Evolutionary conservation across 2,888 invertebrate species (phyloP).

Genomic region (Kryphioiulus occultus): DNA sequence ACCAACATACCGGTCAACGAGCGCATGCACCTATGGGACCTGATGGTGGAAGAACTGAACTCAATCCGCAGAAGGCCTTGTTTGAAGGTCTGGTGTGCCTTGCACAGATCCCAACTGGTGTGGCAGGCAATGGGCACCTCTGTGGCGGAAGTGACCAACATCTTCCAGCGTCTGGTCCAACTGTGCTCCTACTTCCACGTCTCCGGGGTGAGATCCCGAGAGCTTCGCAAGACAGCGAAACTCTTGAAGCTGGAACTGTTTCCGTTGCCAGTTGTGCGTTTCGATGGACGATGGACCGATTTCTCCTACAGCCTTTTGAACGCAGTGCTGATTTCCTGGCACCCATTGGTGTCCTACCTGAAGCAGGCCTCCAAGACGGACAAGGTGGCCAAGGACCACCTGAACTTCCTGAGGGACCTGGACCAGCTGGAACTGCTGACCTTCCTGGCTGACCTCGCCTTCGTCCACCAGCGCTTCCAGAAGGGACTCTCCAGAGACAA

Average conservation of each 20-base stretch:
- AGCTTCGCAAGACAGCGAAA: background rate
- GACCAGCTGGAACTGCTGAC: background rate
- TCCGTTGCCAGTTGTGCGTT: background rate
- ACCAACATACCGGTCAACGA: background rate
- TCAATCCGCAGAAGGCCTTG: background rate
- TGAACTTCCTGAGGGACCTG: background rate
- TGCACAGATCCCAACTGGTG: background rate
- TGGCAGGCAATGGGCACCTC: background rate
- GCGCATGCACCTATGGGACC: background rate
- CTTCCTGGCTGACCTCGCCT: background rate
- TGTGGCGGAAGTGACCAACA: conserved; percentile 30
- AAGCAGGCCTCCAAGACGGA: background rate
- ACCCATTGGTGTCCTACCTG: background rate
- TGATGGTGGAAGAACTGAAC: background rate
- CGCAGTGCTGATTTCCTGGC: background rate
- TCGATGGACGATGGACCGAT: background rate
- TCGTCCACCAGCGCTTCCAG: conserved; percentile 4
- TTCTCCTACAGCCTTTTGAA: background rate
- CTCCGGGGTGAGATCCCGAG: background rate
- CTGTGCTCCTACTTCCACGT: background rate
- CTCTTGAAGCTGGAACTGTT: background rate
- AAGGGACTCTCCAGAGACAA: background rate
- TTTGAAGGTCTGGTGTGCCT: background rate
- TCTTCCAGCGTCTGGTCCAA: background rate
- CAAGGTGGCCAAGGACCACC: conserved; percentile 21